phyloP scores from a whole-genome alignment of 2,888 invertebrate genomes.

The Calliphora vomitoria region DNA sequence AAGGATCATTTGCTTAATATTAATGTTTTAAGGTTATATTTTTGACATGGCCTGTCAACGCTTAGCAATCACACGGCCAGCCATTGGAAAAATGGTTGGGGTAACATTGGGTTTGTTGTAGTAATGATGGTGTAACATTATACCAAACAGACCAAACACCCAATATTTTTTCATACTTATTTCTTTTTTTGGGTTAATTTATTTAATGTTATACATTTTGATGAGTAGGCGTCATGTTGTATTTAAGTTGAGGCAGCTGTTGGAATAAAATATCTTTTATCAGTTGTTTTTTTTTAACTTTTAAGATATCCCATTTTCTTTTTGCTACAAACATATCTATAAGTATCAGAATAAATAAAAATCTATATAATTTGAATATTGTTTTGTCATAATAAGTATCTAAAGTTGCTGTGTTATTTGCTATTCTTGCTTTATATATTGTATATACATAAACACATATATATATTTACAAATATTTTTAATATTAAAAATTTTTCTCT shows the following conservation, averaged over 20 bases:
- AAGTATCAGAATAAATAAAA: neutral
- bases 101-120: neutral
- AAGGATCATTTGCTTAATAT: conserved; percentile 43
- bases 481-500: conserved; percentile 57
- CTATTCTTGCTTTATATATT: neutral
- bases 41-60: conserved; percentile 54
- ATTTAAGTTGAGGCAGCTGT: conserved; percentile 47
- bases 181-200: conserved; percentile 41
- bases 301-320: neutral
- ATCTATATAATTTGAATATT: conserved; percentile 1
- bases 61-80: conserved; percentile 23
- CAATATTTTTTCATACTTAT: conserved; percentile 6
- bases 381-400: neutral
- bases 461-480: neutral
- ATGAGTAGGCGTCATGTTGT: conserved; percentile 60
- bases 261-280: conserved; percentile 11
- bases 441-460: too few relatives aligned
- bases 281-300: conserved; percentile 22
- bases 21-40: conserved; percentile 51
- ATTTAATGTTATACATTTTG: conserved; percentile 58
- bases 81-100: neutral
- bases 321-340: neutral
- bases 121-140: conserved; percentile 34
- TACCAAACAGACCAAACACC: conserved; percentile 2
- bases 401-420: neutral